A percentile compares a stretch with the other conserved stretches of the same genome.
phyloP scores from a whole-genome alignment of 2,797 vertebrate genomes.

The Phaenicophaeus curvirostris region DNA sequence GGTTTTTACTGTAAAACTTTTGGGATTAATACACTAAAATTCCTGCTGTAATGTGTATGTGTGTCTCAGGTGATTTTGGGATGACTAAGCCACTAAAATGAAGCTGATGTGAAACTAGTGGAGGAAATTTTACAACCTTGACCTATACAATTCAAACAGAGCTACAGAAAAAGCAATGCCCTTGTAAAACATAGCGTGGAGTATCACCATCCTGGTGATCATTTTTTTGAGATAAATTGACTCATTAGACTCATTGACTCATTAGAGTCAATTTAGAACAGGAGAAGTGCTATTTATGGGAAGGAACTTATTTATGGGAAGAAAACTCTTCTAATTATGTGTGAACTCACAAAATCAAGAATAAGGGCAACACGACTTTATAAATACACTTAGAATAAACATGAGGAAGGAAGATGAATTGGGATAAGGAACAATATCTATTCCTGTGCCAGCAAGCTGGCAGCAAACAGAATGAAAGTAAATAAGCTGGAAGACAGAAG shows the following conservation, averaged over 20 bases:
- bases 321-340: neutral
- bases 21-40: neutral
- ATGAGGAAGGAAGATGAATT: neutral
- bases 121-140: neutral
- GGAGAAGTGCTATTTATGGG: neutral
- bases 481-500: neutral
- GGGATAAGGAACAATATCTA: neutral
- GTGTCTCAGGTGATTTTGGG: neutral
- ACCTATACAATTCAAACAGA: neutral
- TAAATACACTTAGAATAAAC: neutral
- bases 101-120: neutral
- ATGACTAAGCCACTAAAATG: neutral
- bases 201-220: neutral
- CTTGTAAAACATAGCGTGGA: neutral
- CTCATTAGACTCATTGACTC: too few species aligned
- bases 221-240: neutral
- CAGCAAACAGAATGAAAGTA: neutral
- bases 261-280: too few species aligned
- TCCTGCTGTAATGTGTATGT: neutral
- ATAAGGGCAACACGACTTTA: neutral
- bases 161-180: neutral
- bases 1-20: neutral
- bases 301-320: neutral
- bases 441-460: neutral
- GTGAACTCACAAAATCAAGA: neutral